Evolutionary conservation across 2,113 vertebrate species (phyloP), one percentile per base, ranked within the genome.

Genomic region (Actenoides hombroni): DNA sequence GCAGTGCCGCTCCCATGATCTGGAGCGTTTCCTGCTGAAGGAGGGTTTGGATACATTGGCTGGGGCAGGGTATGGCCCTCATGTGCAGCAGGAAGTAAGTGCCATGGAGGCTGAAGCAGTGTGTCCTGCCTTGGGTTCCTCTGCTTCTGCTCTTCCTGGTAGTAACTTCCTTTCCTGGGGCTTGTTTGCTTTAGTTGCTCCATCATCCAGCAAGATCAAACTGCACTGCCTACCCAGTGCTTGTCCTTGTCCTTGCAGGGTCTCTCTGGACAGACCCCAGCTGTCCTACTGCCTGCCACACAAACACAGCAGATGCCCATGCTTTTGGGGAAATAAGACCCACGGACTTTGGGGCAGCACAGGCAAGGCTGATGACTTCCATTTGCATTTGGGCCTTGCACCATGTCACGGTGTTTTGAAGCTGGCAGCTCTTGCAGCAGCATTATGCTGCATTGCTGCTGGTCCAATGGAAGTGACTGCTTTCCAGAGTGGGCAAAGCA

Each of bases 371-470:
- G 54, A 18, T 73, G 21, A 44, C 31, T 84, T 44, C 6, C 16
- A 3, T 23, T 73, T 64, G 35, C 5, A 2, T 57, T 79, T 69
- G 51, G 18, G 69, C 29, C 10, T 74, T 46, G 28, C 28, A 19
- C 53, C 0, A 0, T 57, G 64, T 16, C 48, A 31, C 1, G 0
- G 14, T 31, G 0, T 48, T 31, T 40, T 70, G 63, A 57, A 69
- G 40, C 57, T 61, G 81, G 33, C 12, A 18, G 68, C 44, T 69
- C 57, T 31, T 64, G 42, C 73, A 67, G 64, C 57, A 68, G 42
- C 10, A 3, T 53, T 56, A 24, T 2, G 8, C 51, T 40, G 25
- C 16, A 2, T n/a, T 67, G 33, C 39, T 35, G 40, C 68, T 35
- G n/a, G 20, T 69, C 63, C 1, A 5, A 5, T 3, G 10, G 51